Percentiles rank a stretch among this genome's conserved stretches.
Conservation (phyloP, 1,140 invertebrate species). For the Drosophila varians region DNA sequence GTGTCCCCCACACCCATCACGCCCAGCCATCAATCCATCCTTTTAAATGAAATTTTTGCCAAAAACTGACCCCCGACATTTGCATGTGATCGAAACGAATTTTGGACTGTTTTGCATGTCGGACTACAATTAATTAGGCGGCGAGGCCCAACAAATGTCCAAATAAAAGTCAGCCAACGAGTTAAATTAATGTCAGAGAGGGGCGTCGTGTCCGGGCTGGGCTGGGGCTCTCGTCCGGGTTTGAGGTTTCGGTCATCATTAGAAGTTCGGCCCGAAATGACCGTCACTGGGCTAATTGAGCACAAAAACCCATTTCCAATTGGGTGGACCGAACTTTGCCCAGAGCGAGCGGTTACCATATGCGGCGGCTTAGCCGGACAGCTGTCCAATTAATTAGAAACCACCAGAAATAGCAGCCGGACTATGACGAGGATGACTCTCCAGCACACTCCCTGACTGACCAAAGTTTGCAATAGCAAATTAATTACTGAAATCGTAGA, state of each 20-base stretch:
- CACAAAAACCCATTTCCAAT: slow-evolving; percentile 50
- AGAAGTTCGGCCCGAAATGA: slow-evolving; percentile 48
- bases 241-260: slow-evolving; percentile 51
- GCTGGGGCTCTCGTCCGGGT: slow-evolving; percentile 12
- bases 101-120: slow-evolving; percentile 70
- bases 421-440: slow-evolving; percentile 65
- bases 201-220: background rate
- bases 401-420: slow-evolving; percentile 47
- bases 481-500: slow-evolving; percentile 81
- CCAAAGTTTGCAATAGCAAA: slow-evolving; percentile 78
- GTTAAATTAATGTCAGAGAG: slow-evolving; percentile 47
- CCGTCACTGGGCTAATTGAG: slow-evolving; percentile 60
- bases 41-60: slow-evolving; percentile 10
- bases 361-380: slow-evolving; percentile 54
- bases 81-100: slow-evolving; percentile 39
- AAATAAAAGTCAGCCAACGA: slow-evolving; percentile 68
- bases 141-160: slow-evolving; percentile 60
- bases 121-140: slow-evolving; percentile 68
- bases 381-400: slow-evolving; percentile 78
- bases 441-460: slow-evolving; percentile 12
- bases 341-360: slow-evolving; percentile 34
- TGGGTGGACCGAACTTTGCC: slow-evolving; percentile 40
- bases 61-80: slow-evolving; percentile 28
- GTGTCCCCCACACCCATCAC: background rate
- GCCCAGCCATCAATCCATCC: background rate